These are phyloP conservation scores for Babylonia areolata DNA, from an alignment of 1,140 invertebrate genomes.

Conservation along the genomic window DNA sequence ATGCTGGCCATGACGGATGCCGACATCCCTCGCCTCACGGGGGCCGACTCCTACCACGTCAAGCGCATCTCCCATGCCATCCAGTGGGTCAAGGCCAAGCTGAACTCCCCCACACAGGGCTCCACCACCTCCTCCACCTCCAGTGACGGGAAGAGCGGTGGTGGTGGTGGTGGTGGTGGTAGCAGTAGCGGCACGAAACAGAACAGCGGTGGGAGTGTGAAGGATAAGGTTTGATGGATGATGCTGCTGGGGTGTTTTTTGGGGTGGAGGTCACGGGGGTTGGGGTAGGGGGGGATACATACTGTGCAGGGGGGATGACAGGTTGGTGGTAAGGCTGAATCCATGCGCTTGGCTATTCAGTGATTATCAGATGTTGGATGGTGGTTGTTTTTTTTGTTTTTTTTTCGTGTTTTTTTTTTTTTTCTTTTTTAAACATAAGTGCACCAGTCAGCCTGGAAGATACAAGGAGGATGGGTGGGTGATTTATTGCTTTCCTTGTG, in stretches of 20 bases:
- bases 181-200: neutral
- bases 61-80: constrained; percentile 68
- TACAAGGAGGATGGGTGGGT: too few relatives aligned
- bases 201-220: neutral
- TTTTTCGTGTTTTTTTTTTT: too few relatives aligned
- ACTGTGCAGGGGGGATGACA: neutral
- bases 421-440: too few relatives aligned
- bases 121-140: constrained; percentile 29
- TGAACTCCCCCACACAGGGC: constrained; percentile 57
- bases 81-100: constrained; percentile 65
- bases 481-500: too few relatives aligned
- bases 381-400: too few relatives aligned
- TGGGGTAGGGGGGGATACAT: neutral
- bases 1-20: constrained; percentile 57
- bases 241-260: neutral
- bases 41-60: constrained; percentile 63
- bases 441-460: too few relatives aligned
- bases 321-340: neutral
- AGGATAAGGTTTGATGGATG: constrained; percentile 29
- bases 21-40: constrained; percentile 59
- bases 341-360: too few relatives aligned
- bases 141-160: neutral
- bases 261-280: too few relatives aligned
- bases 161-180: neutral
- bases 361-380: too few relatives aligned